Percentiles rank a stretch among this genome's conserved stretches.
Conservation (phyloP, 2,888 invertebrate species). For the Drosophila cognata region DNA sequence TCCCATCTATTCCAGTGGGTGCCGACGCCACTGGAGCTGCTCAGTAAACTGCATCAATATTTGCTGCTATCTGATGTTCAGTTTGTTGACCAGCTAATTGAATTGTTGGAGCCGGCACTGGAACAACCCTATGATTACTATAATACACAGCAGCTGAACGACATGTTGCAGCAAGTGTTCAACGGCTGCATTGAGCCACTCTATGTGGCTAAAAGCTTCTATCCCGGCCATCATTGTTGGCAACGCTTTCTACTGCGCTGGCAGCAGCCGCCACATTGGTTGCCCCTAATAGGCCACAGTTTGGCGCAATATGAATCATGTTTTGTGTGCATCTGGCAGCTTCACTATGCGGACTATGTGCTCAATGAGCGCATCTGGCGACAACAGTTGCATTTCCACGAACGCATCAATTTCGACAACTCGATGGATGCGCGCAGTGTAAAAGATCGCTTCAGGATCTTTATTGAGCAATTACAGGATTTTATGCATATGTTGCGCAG, state of each 20-base stretch:
- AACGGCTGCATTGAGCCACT: slow-evolving; percentile 6
- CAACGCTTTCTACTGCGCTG: slow-evolving; percentile 45
- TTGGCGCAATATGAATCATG: slow-evolving; percentile 32
- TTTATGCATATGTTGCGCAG: slow-evolving; percentile 31
- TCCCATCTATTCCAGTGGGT: not conserved
- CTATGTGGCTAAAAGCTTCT: slow-evolving; percentile 15
- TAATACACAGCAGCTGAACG: slow-evolving; percentile 13
- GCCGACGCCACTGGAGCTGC: slow-evolving; percentile 9
- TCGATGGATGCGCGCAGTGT: slow-evolving; percentile 11
- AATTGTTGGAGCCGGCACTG: slow-evolving; percentile 36
- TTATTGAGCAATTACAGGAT: slow-evolving; percentile 27
- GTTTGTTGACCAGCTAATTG: slow-evolving; percentile 41
- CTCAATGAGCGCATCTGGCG: slow-evolving; percentile 42
- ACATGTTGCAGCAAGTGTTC: slow-evolving; percentile 27
- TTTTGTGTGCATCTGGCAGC: slow-evolving; percentile 49
- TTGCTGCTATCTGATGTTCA: slow-evolving; percentile 40
- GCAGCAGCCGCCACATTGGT: slow-evolving; percentile 31
- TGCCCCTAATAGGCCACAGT: slow-evolving; percentile 25
- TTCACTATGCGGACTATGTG: slow-evolving; percentile 55
- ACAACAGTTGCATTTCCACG: slow-evolving; percentile 21
- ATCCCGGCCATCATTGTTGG: slow-evolving; percentile 41
- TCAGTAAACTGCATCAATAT: slow-evolving; percentile 44
- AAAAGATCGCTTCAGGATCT: not conserved
- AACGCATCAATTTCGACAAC: not conserved
- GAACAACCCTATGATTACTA: slow-evolving; percentile 35